Conservation (phyloP, 2,888 invertebrate species). For the Aleiodes testaceus region DNA sequence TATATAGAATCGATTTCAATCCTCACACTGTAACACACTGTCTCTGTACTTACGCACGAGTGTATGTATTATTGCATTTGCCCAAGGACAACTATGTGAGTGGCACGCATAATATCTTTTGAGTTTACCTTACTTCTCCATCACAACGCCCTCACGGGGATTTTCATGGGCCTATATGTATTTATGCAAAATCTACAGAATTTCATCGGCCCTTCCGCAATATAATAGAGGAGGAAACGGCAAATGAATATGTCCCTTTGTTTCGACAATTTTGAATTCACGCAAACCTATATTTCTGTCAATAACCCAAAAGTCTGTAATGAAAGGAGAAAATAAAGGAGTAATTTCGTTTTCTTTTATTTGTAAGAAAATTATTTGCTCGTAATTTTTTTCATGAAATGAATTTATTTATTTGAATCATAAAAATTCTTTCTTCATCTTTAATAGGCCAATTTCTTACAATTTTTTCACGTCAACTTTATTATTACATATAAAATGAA, state of each 20-base stretch:
- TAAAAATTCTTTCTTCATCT: too few species aligned
- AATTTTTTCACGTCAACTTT: slow-evolving; percentile 19
- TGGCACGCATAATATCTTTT: slow-evolving; percentile 50
- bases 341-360: too few species aligned
- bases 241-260: slow-evolving; percentile 19
- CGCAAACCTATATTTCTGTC: not conserved
- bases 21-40: slow-evolving; percentile 15
- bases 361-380: too few species aligned
- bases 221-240: not conserved
- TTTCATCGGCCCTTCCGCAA: slow-evolving; percentile 55
- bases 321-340: too few species aligned
- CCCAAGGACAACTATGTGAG: slow-evolving; percentile 30
- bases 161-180: slow-evolving; percentile 49
- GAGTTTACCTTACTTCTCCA: slow-evolving; percentile 34
- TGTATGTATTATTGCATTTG: slow-evolving; percentile 49
- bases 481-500: slow-evolving; percentile 31
- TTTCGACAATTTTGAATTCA: not conserved
- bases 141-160: too few species aligned
- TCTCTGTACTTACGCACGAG: slow-evolving; percentile 34
- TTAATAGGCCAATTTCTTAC: too few species aligned
- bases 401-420: too few species aligned
- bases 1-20: slow-evolving; percentile 57
- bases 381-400: too few species aligned
- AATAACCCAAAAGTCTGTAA: too few species aligned
- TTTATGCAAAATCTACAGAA: slow-evolving; percentile 62